Base-by-base conservation (phyloP, 53 echinoderm and acorn worm species). In the Actinopyga echinites region DNA sequence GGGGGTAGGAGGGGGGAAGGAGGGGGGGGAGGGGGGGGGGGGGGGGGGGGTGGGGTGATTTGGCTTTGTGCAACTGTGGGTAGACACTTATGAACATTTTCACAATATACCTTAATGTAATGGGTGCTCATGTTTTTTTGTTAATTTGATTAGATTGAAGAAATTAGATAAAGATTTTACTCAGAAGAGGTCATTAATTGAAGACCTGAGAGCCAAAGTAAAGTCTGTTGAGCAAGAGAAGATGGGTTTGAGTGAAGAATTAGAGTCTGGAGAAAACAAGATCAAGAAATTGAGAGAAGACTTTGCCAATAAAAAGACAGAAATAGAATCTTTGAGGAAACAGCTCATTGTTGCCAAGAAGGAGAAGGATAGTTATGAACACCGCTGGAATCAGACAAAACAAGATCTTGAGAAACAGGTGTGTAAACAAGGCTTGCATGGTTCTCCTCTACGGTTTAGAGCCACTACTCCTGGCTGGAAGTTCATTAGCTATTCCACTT, bases 161-260 rank as follows among this genome's bases (percentile, higher is more conserved):
- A 77, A 56, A 30, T 82, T 90, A 30, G 97, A 94, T 9, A 88
- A 94, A 58, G 94, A 97, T 71, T 56, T 89, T 54, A 84, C 75
- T 19, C 97, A 97, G 84, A 97, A 97, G 80, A 85, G 97, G 49
- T 90, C 92, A 3, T 62, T 97, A 37, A 90, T 97, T 20, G 94
- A 97, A 55, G 97, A 97, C 83, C 83, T 97, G 55, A 81, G 83
- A 82, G 88, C 42, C 15, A 90, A 84, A 67, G 86, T 88, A 6
- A 94, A 74, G 79, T 59, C 90, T 0, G 58, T 66, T 20, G 74
- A 66, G 9, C 78, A 79, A 8, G 75, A 87, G 78, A 92, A 82
- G 73, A 45, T 30, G 32, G n/a, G 54, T 37, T 19, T 65, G 35
- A 19, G 44, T 20, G 83, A 83, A 49, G 44, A 52, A 8, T 24